These are phyloP conservation scores for Mystacornis crossleyi DNA, from an alignment of 2,113 vertebrate species.

Conservation along the genomic window DNA sequence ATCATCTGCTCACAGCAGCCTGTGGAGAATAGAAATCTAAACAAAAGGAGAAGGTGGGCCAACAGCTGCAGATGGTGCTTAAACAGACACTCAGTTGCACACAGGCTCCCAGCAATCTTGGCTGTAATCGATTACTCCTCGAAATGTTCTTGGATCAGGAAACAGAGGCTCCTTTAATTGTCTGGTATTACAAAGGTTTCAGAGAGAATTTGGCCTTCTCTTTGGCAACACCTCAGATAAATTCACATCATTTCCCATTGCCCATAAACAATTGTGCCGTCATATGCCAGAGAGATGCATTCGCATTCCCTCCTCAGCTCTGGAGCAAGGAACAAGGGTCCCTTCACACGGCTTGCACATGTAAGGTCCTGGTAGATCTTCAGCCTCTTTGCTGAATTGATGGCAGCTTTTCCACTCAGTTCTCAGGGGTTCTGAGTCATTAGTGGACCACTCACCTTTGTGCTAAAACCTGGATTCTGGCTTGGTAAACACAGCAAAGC, in stretches of 20 bases:
- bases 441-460: neutral
- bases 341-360: neutral
- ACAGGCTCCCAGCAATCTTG: neutral
- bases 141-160: neutral
- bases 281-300: neutral
- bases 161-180: neutral
- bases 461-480: neutral
- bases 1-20: neutral
- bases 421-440: neutral
- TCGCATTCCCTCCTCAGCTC: neutral
- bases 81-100: neutral
- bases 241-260: neutral
- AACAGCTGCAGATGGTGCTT: constrained; percentile 23
- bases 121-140: neutral
- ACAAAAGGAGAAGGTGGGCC: constrained; percentile 23
- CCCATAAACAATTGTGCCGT: rapidly evolving
- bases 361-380: neutral
- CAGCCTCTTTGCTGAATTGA: neutral
- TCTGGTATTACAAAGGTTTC: neutral
- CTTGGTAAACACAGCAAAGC: neutral
- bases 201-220: neutral
- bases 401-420: neutral
- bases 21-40: neutral
- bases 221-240: neutral
- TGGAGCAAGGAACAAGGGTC: neutral